Percentiles rank a stretch among this genome's conserved stretches.
These are phyloP conservation scores for Peromyscus attwateri DNA, from an alignment of 2,797 vertebrate species.

Conservation along the genomic window DNA sequence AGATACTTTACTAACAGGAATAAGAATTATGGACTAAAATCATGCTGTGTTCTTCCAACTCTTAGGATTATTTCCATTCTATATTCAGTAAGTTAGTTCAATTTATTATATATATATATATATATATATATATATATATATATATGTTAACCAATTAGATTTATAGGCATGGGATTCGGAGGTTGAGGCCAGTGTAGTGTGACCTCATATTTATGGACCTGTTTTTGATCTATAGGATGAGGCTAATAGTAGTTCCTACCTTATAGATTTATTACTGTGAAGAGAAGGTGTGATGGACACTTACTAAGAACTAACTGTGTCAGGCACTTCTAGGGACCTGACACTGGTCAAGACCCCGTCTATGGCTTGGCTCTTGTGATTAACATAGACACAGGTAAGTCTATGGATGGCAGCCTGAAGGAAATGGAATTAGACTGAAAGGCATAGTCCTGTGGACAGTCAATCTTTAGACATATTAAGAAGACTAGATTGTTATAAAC, in stretches of 20 bases:
- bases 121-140: background rate
- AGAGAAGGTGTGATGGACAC: background rate
- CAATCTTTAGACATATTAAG: background rate
- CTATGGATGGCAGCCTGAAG: slow-evolving; percentile 10
- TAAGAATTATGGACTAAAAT: background rate
- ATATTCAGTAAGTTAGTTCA: background rate
- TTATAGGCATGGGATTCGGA: background rate
- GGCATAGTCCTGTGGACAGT: background rate
- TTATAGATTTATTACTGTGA: background rate
- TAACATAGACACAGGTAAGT: background rate
- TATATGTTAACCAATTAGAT: background rate
- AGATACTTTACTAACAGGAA: background rate
- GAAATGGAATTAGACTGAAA: background rate
- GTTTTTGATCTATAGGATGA: background rate
- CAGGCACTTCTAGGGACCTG: background rate
- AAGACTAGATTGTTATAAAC: background rate
- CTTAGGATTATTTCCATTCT: background rate
- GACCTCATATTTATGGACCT: background rate
- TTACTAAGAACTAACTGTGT: background rate
- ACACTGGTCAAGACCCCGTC: background rate
- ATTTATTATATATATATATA: background rate
- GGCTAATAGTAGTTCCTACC: background rate
- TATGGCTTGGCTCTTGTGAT: background rate
- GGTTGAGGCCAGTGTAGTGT: background rate
- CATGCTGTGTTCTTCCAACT: background rate